Percentiles rank a stretch among this genome's conserved stretches.
Evolutionary conservation across 1,140 invertebrate species (phyloP).

Genomic region (Lethrus apterus): DNA sequence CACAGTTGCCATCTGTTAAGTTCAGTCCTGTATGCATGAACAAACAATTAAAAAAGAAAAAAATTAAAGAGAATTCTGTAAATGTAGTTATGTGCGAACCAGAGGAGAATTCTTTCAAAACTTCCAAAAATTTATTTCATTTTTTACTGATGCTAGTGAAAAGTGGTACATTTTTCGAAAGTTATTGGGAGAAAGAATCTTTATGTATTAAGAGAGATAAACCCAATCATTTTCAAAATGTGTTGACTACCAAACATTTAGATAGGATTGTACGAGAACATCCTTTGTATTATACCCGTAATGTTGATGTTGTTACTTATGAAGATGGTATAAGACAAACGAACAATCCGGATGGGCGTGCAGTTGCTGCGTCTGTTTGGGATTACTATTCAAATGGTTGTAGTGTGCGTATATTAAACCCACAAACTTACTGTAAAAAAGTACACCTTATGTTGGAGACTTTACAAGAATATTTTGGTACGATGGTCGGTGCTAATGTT

Average conservation of each 20-base stretch:
- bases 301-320: constrained; percentile 88
- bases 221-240: constrained; percentile 58
- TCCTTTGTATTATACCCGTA: constrained; percentile 71
- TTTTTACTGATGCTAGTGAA: constrained; percentile 64
- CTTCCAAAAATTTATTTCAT: constrained; percentile 54
- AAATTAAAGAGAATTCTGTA: too few species aligned
- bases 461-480: constrained; percentile 90
- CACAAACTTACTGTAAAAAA: constrained; percentile 74
- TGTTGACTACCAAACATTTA: constrained; percentile 69
- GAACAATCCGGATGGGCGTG: constrained; percentile 69
- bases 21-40: too few species aligned
- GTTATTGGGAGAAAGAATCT: constrained; percentile 75
- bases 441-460: constrained; percentile 59
- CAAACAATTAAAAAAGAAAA: too few species aligned
- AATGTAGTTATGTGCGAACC: too few species aligned
- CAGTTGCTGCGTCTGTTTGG: constrained; percentile 75
- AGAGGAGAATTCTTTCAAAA: too few species aligned
- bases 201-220: constrained; percentile 63
- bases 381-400: constrained; percentile 86
- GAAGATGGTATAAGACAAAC: constrained; percentile 71
- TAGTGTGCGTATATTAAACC: constrained; percentile 87
- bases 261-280: constrained; percentile 71
- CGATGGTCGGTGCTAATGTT: constrained; percentile 88
- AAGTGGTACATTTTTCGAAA: constrained; percentile 55
- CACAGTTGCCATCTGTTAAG: too few species aligned